Evolutionary conservation across 2,113 vertebrate species (phyloP).

Genomic region (Diphyllodes magnificus): DNA sequence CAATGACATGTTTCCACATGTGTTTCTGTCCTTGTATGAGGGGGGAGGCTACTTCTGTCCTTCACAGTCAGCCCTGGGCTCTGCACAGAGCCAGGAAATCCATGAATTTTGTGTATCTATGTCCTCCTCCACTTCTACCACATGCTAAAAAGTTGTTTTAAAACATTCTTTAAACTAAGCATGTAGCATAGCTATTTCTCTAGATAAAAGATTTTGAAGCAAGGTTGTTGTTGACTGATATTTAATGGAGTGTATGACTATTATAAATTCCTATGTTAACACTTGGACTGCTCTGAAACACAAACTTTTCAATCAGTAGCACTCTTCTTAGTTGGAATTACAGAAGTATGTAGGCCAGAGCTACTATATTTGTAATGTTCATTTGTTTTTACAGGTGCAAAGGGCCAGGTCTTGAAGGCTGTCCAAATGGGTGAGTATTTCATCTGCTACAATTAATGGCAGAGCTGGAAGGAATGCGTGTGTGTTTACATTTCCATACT

Average conservation of each 20-base stretch:
- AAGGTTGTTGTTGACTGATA: background rate
- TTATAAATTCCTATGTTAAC: background rate
- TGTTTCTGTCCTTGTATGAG: background rate
- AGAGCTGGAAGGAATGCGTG: background rate
- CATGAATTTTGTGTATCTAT: background rate
- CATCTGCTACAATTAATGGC: background rate
- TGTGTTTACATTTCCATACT: background rate
- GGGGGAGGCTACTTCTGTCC: background rate
- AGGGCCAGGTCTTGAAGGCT: slow-evolving; percentile 74
- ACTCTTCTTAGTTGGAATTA: background rate
- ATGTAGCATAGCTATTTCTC: background rate
- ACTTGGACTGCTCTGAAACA: background rate
- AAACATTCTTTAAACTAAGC: background rate
- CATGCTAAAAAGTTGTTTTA: background rate
- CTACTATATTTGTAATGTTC: background rate
- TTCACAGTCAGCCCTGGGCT: background rate
- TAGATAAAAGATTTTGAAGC: background rate
- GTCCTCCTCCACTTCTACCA: background rate
- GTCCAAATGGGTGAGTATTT: slow-evolving; percentile 61
- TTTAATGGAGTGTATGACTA: background rate
- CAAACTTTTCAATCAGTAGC: background rate
- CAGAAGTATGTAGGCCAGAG: background rate
- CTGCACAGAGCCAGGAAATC: background rate
- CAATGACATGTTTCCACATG: background rate
- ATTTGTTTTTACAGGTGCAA: slow-evolving; percentile 65